These are phyloP conservation scores for Pogonophryne albipinna DNA, from an alignment of 2,797 vertebrate genomes.

Conservation along the genomic window DNA sequence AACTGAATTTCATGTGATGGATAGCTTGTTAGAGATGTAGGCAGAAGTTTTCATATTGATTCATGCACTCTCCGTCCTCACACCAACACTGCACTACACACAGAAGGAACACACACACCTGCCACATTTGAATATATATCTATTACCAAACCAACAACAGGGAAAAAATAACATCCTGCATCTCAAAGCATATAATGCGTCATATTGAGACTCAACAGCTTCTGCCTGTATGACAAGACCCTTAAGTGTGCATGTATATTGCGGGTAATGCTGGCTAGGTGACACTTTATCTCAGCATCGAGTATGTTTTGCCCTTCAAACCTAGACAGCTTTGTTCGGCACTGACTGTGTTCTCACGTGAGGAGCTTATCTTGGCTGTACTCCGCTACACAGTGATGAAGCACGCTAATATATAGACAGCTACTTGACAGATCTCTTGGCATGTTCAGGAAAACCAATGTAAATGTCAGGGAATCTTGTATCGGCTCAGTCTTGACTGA, in stretches of 20 bases:
- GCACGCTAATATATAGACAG: slow-evolving; percentile 52
- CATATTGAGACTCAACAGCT: slow-evolving; percentile 35
- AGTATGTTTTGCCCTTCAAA: slow-evolving; percentile 53
- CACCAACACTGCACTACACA: neutral
- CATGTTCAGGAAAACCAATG: slow-evolving; percentile 52
- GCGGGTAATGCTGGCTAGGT: slow-evolving; percentile 4
- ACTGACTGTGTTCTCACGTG: slow-evolving; percentile 36
- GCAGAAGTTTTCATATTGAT: slow-evolving; percentile 73
- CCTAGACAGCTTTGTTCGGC: slow-evolving; percentile 52
- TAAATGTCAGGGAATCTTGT: slow-evolving; percentile 45
- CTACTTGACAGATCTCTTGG: slow-evolving; percentile 48
- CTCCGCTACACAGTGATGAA: slow-evolving; percentile 44
- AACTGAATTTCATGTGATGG: slow-evolving; percentile 62
- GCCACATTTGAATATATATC: slow-evolving; percentile 52
- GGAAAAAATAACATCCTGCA: slow-evolving; percentile 48
- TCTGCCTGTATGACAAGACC: slow-evolving; percentile 23
- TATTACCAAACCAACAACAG: slow-evolving; percentile 67
- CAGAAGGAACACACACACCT: slow-evolving; percentile 16
- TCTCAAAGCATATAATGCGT: slow-evolving; percentile 57
- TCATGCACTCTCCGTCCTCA: slow-evolving; percentile 59
- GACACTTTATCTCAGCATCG: slow-evolving; percentile 45
- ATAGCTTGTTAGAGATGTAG: slow-evolving; percentile 73
- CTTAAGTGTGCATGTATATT: slow-evolving; percentile 28
- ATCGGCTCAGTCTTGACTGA: slow-evolving; percentile 60
- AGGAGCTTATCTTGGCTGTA: slow-evolving; percentile 64